Percentiles rank a stretch among this genome's conserved stretches.
These are phyloP conservation scores for Liolophura sinensis DNA, from an alignment of 1,140 invertebrate species.

Conservation along the genomic window DNA sequence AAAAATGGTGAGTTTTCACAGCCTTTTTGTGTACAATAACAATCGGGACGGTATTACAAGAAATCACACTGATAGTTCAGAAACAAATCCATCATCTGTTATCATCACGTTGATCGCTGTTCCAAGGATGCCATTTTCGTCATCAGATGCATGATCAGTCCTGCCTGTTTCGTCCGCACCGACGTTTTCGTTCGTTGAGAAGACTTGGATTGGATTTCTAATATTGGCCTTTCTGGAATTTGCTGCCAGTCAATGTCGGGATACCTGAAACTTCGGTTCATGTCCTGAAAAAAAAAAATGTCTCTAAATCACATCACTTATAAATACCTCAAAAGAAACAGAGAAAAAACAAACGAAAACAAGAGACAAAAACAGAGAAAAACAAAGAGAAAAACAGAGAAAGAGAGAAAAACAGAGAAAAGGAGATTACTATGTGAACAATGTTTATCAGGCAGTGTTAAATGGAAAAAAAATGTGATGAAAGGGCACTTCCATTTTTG, in stretches of 20 bases:
- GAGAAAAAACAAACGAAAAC: neutral
- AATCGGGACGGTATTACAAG: no score
- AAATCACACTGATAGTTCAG: no score
- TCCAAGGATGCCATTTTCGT: constrained; percentile 32
- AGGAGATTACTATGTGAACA: neutral
- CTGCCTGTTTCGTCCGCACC: constrained; percentile 49
- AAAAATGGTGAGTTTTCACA: no score
- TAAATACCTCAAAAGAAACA: neutral
- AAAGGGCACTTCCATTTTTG: neutral
- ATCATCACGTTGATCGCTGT: no score
- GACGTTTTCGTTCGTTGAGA: constrained; percentile 21
- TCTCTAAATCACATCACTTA: neutral
- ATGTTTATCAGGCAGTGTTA: neutral
- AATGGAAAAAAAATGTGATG: neutral
- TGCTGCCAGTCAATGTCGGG: constrained; percentile 46
- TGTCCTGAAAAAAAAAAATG: constrained; percentile 36
- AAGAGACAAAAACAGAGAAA: neutral
- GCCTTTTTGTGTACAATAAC: no score
- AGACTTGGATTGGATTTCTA: constrained; percentile 38
- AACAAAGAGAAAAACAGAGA: neutral
- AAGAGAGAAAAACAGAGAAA: neutral
- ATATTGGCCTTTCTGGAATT: constrained; percentile 28
- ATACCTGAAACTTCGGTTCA: constrained; percentile 53
- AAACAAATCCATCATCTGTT: no score
- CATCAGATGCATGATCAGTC: constrained; percentile 50